Percentiles rank a stretch among this genome's conserved stretches.
phyloP scores from a whole-genome alignment of 2,888 invertebrate species.

The Drosophila seclusa region DNA sequence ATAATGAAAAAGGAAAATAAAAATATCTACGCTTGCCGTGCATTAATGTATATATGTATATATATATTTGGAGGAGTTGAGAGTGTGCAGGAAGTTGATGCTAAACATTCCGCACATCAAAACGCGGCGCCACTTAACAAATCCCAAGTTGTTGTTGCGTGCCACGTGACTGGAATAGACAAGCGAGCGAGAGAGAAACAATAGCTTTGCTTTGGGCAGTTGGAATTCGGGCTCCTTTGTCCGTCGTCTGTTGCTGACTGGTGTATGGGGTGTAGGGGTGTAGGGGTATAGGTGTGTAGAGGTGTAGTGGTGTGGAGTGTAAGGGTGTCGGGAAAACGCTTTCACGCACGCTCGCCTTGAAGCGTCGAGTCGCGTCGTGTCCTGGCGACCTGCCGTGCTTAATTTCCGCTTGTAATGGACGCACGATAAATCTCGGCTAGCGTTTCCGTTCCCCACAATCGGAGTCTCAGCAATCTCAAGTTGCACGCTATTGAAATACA shows the following conservation, averaged over 20 bases:
- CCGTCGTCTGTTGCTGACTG: neutral
- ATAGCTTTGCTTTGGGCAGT: conserved; percentile 67
- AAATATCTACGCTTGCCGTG: conserved; percentile 13
- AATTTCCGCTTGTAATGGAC: conserved; percentile 82
- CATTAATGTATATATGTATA: neutral
- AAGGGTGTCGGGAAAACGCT: conserved; percentile 71
- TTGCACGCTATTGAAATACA: conserved; percentile 65
- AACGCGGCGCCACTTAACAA: conserved; percentile 76
- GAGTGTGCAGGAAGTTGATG: conserved; percentile 22
- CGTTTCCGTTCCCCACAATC: conserved; percentile 61
- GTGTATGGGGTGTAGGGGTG: neutral
- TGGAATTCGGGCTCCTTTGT: conserved; percentile 40
- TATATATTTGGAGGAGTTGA: neutral
- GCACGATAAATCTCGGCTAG: conserved; percentile 81
- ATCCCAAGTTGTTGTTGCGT: conserved; percentile 81
- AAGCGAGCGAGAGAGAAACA: conserved; percentile 54
- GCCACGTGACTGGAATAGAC: conserved; percentile 75
- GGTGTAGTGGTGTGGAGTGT: neutral
- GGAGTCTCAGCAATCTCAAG: conserved; percentile 34
- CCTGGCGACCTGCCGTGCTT: conserved; percentile 77
- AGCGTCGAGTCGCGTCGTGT: conserved; percentile 33
- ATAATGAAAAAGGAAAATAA: neutral
- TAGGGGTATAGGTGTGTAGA: too few species aligned
- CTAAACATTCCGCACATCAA: conserved; percentile 71
- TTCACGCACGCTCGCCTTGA: conserved; percentile 73